Conservation (phyloP, 2,797 vertebrate species). For the Aulostomus chinensis region DNA sequence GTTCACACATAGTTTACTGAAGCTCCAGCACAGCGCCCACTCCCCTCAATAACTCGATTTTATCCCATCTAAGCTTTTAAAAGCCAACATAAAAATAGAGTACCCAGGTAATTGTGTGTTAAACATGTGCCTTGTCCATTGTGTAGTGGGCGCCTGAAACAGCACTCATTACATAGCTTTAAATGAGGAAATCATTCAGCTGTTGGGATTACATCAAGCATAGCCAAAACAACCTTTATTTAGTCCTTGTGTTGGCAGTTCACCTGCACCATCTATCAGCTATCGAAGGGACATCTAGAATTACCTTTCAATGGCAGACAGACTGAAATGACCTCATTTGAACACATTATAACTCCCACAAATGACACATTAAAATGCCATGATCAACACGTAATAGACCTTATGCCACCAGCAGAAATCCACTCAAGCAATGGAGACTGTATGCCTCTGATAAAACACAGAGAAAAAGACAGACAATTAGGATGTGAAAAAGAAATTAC, state of each 20-base stretch:
- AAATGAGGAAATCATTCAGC: conserved; percentile 33
- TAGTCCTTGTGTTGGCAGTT: conserved; percentile 27
- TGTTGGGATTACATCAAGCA: conserved; percentile 23
- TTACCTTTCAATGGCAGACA: conserved; percentile 31
- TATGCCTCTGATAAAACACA: conserved; percentile 60
- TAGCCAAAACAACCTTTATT: conserved; percentile 35
- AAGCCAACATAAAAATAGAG: conserved; percentile 61
- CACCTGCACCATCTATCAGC: conserved; percentile 32
- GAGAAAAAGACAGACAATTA: conserved; percentile 66
- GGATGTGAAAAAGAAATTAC: conserved; percentile 59
- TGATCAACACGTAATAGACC: conserved; percentile 53
- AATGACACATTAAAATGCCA: conserved; percentile 57
- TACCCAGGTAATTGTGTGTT: conserved; percentile 52
- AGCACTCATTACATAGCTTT: conserved; percentile 29
- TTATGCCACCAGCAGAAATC: conserved; percentile 40
- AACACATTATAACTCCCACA: conserved; percentile 44
- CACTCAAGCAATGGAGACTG: conserved; percentile 46
- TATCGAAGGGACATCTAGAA: conserved; percentile 47
- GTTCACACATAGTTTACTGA: conserved; percentile 11
- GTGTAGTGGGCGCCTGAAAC: conserved; percentile 24
- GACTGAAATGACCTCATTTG: conserved; percentile 33
- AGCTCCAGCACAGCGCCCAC: neutral
- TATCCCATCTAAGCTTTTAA: conserved; percentile 65
- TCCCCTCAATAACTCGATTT: conserved; percentile 45
- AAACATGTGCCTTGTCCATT: conserved; percentile 48